Conservation (phyloP, 1,140 invertebrate species). For the Anastrepha obliqua region DNA sequence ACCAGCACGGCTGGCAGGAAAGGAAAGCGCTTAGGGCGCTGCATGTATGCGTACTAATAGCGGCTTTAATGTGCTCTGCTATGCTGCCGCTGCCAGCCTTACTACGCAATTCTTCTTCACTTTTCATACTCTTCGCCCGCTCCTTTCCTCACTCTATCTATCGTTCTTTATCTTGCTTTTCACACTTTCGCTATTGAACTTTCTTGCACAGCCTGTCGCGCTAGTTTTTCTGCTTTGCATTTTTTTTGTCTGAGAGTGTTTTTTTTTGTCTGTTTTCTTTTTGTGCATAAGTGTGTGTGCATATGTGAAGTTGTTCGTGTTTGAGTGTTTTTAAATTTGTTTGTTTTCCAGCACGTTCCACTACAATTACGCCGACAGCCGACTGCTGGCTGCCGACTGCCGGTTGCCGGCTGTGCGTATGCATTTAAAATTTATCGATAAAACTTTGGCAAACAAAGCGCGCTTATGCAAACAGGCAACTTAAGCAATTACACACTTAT, state of each 20-base stretch:
- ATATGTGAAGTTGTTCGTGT: background rate
- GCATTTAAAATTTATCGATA: constrained; percentile 52
- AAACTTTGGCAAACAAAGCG: constrained; percentile 51
- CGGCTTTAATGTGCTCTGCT: constrained; percentile 23
- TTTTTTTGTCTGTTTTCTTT: background rate
- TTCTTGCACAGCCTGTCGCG: background rate
- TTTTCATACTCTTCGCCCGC: background rate
- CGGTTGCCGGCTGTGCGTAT: background rate
- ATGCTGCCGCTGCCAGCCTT: background rate
- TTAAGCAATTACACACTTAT: background rate
- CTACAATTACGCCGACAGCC: background rate
- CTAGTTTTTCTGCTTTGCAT: background rate
- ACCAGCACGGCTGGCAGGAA: background rate
- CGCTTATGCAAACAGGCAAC: background rate
- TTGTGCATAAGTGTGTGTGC: constrained; percentile 29
- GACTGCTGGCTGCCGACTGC: background rate
- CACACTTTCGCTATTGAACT: constrained; percentile 13
- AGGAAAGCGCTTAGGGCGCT: background rate
- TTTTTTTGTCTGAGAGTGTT: background rate
- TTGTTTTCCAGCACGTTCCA: background rate
- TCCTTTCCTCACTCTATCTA: background rate
- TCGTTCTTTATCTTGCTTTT: background rate
- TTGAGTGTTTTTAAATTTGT: constrained; percentile 36
- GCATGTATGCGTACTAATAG: constrained; percentile 29
- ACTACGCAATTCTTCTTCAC: background rate